phyloP scores from a whole-genome alignment of 1,140 invertebrate genomes.

The Gonatopus flavifemur region DNA sequence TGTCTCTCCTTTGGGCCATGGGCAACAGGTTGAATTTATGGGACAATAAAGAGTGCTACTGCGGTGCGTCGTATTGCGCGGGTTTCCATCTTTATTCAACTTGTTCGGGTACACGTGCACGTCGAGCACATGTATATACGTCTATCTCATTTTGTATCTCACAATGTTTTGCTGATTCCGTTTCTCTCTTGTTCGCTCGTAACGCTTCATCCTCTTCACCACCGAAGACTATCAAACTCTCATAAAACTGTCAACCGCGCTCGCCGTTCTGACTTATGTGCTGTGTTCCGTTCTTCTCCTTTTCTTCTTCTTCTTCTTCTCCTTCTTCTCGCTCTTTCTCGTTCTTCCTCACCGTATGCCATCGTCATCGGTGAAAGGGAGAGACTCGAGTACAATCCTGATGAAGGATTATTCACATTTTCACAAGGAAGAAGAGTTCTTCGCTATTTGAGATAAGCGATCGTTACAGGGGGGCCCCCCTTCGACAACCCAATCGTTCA shows the following conservation, averaged over 20 bases:
- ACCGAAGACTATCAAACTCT: constrained; percentile 57
- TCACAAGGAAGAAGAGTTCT: too few species aligned
- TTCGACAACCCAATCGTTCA: too few species aligned
- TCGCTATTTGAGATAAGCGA: too few species aligned
- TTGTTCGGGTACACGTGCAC: too few species aligned
- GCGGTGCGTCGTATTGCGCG: constrained; percentile 52
- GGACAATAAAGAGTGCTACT: constrained; percentile 59
- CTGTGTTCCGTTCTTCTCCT: constrained; percentile 25
- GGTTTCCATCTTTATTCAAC: too few species aligned
- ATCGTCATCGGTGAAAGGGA: constrained; percentile 14
- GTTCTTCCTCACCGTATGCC: background rate
- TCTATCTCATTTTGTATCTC: constrained; percentile 25
- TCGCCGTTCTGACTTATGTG: constrained; percentile 56
- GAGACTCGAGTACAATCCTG: too few species aligned
- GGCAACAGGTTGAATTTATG: constrained; percentile 61
- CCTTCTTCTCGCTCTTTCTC: constrained; percentile 15
- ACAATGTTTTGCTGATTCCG: constrained; percentile 13
- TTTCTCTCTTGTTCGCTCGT: constrained; percentile 18
- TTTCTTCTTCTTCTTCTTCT: constrained; percentile 10
- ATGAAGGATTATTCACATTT: too few species aligned
- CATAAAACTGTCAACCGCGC: constrained; percentile 59
- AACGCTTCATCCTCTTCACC: constrained; percentile 22
- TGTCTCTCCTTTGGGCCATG: constrained; percentile 28
- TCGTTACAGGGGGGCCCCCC: too few species aligned
- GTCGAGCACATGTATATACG: background rate